Conservation (phyloP, 53 echinoderm and acorn worm species). For the Holothuria leucospilota region DNA sequence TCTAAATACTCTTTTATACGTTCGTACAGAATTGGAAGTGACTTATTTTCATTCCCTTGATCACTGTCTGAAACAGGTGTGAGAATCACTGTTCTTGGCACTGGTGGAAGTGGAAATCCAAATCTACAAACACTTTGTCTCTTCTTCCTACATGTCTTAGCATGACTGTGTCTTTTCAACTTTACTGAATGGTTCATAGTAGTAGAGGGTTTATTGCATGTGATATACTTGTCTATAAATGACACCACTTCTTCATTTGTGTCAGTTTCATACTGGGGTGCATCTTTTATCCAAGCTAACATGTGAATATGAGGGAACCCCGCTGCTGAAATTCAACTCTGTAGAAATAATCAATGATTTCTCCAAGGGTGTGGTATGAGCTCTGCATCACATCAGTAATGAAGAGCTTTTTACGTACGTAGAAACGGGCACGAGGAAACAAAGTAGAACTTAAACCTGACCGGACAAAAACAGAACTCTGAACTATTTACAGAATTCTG, state of each 20-base stretch:
- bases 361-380: conserved; percentile 22
- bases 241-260: not conserved
- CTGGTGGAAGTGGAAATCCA: conserved; percentile 23
- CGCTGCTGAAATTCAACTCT: conserved; percentile 55
- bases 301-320: too few species aligned
- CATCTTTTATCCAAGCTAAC: too few species aligned
- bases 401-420: too few species aligned
- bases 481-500: too few species aligned
- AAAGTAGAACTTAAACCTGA: too few species aligned
- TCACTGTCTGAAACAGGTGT: conserved; percentile 5
- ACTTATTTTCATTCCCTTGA: not conserved
- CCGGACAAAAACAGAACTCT: too few species aligned
- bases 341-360: conserved; percentile 45
- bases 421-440: too few species aligned
- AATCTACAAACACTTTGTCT: conserved; percentile 23
- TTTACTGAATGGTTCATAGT: not conserved
- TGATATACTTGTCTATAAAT: conserved; percentile 12
- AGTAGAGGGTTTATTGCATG: conserved; percentile 19
- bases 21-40: not conserved
- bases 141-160: conserved; percentile 28
- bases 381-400: conserved; percentile 9
- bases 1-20: conserved; percentile 7
- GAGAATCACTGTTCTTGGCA: conserved; percentile 32
- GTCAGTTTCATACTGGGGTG: not conserved
- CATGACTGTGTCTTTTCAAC: not conserved